Conservation (phyloP, 2,888 invertebrate genomes). For the Hyles lineata region DNA sequence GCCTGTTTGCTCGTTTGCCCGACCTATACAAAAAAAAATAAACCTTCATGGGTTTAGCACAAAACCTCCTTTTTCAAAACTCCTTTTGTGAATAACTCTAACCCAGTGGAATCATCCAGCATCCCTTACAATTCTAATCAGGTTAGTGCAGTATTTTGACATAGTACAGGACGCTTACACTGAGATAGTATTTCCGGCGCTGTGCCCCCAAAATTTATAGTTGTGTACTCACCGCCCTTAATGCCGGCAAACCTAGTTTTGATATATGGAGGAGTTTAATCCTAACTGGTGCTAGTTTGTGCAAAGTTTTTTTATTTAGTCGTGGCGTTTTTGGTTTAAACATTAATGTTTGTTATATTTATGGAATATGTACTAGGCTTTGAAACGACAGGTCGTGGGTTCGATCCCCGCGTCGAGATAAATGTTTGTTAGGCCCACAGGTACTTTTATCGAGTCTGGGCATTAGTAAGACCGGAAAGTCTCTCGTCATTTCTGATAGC, state of each 20-base stretch:
- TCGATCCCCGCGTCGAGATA: too few species aligned
- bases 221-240: constrained; percentile 58
- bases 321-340: not conserved
- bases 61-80: too few species aligned
- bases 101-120: not conserved
- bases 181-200: constrained; percentile 61
- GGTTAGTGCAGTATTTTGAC: constrained; percentile 33
- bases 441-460: too few species aligned
- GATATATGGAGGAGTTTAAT: constrained; percentile 56
- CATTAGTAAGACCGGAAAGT: too few species aligned
- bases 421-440: too few species aligned
- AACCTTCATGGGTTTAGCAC: too few species aligned
- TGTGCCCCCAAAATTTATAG: constrained; percentile 65
- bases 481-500: too few species aligned
- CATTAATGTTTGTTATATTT: not conserved
- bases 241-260: constrained; percentile 61
- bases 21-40: too few species aligned
- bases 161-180: constrained; percentile 48
- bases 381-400: too few species aligned
- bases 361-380: too few species aligned
- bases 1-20: too few species aligned
- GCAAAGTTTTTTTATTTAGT: not conserved
- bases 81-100: too few species aligned
- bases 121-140: not conserved
- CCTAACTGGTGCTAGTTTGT: constrained; percentile 3